Evolutionary conservation across 2,888 invertebrate genomes (phyloP).

Genomic region (Micropterix aruncella): DNA sequence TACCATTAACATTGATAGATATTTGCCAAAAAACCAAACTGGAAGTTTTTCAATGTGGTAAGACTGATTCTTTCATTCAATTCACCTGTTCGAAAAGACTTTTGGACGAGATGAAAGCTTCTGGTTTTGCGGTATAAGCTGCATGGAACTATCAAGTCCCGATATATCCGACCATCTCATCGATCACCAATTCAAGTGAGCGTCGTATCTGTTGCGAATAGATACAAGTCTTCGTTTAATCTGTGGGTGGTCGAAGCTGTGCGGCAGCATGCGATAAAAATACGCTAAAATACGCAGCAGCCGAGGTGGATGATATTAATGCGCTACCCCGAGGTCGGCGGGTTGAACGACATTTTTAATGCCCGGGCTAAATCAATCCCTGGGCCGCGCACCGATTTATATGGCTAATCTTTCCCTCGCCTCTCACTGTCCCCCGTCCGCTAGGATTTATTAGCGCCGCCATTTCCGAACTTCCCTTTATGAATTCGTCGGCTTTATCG

Average conservation of each 20-base stretch:
- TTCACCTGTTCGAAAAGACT: too few relatives aligned
- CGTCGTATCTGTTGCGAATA: too few relatives aligned
- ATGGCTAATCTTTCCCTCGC: background rate
- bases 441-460: background rate
- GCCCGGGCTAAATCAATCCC: background rate
- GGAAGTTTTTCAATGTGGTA: too few relatives aligned
- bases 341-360: background rate
- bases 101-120: too few relatives aligned
- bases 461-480: background rate
- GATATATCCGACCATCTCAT: too few relatives aligned
- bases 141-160: too few relatives aligned
- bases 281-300: background rate
- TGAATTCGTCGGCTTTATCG: background rate
- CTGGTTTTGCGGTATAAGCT: too few relatives aligned
- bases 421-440: background rate
- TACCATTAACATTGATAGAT: too few relatives aligned
- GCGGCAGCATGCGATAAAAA: background rate
- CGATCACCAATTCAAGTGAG: too few relatives aligned
- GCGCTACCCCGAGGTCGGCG: background rate
- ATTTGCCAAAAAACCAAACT: too few relatives aligned
- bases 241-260: background rate
- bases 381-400: background rate
- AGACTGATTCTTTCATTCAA: too few relatives aligned
- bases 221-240: too few relatives aligned
- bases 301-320: background rate